phyloP scores from a whole-genome alignment of 2,888 invertebrate species.

The Ichneumoninae sp. region DNA sequence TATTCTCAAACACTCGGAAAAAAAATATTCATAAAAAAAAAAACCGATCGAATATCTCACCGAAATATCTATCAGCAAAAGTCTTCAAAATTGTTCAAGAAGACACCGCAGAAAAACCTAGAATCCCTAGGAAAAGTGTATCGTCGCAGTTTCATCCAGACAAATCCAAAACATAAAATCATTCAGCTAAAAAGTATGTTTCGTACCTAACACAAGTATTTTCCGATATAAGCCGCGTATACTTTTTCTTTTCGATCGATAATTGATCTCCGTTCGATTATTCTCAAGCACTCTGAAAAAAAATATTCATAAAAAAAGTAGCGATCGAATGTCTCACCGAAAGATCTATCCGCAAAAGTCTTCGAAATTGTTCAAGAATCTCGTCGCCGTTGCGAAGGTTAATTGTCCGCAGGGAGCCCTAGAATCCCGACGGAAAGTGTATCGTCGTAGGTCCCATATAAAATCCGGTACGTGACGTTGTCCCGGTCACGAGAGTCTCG shows the following conservation, averaged over 20 bases:
- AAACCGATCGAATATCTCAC: too few species aligned
- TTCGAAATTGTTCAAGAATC: background rate
- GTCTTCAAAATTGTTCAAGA: too few species aligned
- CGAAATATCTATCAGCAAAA: too few species aligned
- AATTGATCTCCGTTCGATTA: too few species aligned
- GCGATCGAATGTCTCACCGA: background rate
- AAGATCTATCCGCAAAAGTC: background rate
- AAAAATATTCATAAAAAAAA: too few species aligned
- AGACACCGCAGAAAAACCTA: background rate
- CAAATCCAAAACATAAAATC: too few species aligned
- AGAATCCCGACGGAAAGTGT: background rate
- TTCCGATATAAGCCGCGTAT: too few species aligned
- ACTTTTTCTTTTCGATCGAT: too few species aligned
- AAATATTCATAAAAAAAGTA: background rate
- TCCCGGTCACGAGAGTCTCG: slow-evolving; percentile 5
- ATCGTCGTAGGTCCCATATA: slow-evolving; percentile 10
- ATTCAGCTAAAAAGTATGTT: too few species aligned
- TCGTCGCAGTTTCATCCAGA: background rate
- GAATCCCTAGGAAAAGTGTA: background rate
- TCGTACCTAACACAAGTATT: too few species aligned
- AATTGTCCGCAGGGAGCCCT: background rate
- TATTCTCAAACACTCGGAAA: too few species aligned
- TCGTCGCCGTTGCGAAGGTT: background rate
- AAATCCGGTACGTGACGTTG: slow-evolving; percentile 40
- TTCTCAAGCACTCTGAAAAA: too few species aligned